Evolutionary conservation across 2,113 vertebrate genomes (phyloP).

Genomic region (Leucopsar rothschildi): DNA sequence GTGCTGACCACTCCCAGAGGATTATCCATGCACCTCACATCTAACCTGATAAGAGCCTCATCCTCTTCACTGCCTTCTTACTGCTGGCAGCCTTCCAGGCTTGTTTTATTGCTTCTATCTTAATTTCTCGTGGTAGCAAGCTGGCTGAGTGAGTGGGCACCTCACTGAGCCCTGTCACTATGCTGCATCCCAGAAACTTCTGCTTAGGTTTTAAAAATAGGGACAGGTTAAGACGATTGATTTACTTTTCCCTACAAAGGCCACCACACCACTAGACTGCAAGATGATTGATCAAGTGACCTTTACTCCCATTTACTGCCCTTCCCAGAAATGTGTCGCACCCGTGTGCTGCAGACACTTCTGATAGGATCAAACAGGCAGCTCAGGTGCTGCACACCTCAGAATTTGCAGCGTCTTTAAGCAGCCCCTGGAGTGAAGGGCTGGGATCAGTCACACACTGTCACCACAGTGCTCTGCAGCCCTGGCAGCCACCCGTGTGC

Average conservation of each 20-base stretch:
- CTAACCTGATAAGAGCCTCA: neutral
- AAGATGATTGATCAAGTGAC: conserved; percentile 6
- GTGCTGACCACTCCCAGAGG: no score
- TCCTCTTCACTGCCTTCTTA: neutral
- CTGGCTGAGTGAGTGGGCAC: neutral
- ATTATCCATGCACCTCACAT: fast-evolving
- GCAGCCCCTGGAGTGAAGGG: neutral
- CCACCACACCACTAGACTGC: neutral
- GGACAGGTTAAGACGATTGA: neutral
- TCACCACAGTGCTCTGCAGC: neutral
- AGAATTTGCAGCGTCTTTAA: neutral
- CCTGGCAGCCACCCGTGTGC: neutral
- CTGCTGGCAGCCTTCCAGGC: neutral
- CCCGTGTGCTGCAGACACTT: neutral
- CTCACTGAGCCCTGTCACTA: fast-evolving
- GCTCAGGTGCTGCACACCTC: neutral
- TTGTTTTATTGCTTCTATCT: neutral
- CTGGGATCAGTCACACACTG: neutral
- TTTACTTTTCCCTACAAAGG: conserved; percentile 16
- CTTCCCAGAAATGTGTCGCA: neutral
- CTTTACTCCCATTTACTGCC: conserved; percentile 21
- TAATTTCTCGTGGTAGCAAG: neutral
- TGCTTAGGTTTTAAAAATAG: neutral
- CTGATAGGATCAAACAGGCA: fast-evolving
- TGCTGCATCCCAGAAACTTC: neutral